Evolutionary conservation across 2,113 vertebrate genomes (phyloP).

Genomic region (Boleophthalmus pectinirostris): DNA sequence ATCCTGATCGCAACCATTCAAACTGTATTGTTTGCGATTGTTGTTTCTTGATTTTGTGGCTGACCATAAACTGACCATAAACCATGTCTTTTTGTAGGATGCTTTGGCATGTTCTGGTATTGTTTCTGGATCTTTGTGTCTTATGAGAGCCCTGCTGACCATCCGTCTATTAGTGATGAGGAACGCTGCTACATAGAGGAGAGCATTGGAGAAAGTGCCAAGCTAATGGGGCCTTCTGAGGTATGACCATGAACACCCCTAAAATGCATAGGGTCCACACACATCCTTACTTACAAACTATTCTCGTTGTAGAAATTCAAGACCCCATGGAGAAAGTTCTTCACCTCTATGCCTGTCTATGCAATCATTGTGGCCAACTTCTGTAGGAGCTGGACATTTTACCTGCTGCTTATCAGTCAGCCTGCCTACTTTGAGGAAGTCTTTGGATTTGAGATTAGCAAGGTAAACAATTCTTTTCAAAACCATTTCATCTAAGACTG

Average conservation of each 20-base stretch:
- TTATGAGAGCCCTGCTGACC: slow-evolving; percentile 95
- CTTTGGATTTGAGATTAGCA: slow-evolving; percentile 99
- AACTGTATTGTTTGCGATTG: not conserved
- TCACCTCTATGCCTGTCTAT: slow-evolving; percentile 99
- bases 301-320: slow-evolving; percentile 89
- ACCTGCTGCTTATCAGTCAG: slow-evolving; percentile 96
- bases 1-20: no score
- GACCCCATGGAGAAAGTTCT: slow-evolving; percentile 98
- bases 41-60: slow-evolving; percentile 1
- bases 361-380: slow-evolving; percentile 99
- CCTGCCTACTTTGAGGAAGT: slow-evolving; percentile 99
- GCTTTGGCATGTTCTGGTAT: slow-evolving; percentile 95
- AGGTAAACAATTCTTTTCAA: slow-evolving; percentile 77
- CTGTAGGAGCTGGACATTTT: slow-evolving; percentile 99
- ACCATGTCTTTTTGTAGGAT: slow-evolving; percentile 74
- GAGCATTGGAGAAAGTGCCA: slow-evolving; percentile 96
- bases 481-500: not conserved
- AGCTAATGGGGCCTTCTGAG: slow-evolving; percentile 89
- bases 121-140: slow-evolving; percentile 98
- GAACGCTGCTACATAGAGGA: slow-evolving; percentile 98
- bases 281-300: not conserved
- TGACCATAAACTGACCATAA: not conserved
- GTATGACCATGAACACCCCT: slow-evolving; percentile 70
- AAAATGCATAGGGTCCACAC: not conserved
- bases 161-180: slow-evolving; percentile 94